phyloP scores from a whole-genome alignment of 2,888 invertebrate species.

The Colostygia pectinataria region DNA sequence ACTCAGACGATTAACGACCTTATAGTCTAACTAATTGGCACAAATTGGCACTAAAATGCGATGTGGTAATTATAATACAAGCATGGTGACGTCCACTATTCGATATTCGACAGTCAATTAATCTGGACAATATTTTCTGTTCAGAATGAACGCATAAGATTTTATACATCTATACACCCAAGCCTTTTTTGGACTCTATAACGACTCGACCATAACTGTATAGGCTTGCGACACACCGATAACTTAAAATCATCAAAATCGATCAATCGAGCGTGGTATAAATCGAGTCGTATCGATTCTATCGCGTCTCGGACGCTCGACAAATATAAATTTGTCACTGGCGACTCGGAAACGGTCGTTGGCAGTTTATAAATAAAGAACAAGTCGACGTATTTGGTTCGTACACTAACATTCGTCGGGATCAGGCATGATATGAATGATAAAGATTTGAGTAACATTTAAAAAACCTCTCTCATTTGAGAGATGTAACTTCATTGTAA shows the following conservation, averaged over 20 bases:
- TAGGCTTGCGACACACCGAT: conserved; percentile 49
- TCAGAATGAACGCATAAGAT: conserved; percentile 30
- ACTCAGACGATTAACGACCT: conserved; percentile 51
- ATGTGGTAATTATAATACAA: conserved; percentile 53
- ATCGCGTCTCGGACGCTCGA: conserved; percentile 73
- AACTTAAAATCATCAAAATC: conserved; percentile 73
- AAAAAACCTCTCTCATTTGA: background rate
- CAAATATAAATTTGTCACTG: conserved; percentile 82
- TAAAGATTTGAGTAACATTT: conserved; percentile 33
- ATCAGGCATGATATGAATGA: conserved; percentile 59
- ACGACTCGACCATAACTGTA: conserved; percentile 35
- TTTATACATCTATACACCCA: conserved; percentile 29
- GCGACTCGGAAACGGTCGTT: conserved; percentile 64
- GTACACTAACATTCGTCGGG: conserved; percentile 68
- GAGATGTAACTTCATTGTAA: background rate
- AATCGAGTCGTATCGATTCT: conserved; percentile 76
- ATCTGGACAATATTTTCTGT: conserved; percentile 29
- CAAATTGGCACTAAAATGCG: conserved; percentile 61
- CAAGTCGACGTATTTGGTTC: conserved; percentile 68
- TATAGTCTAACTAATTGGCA: conserved; percentile 57
- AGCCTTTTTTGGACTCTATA: conserved; percentile 26
- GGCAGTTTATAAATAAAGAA: conserved; percentile 80
- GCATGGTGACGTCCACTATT: conserved; percentile 35
- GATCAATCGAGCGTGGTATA: conserved; percentile 73
- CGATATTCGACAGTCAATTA: conserved; percentile 35